phyloP scores from a whole-genome alignment of 2,888 invertebrate genomes.

The Xylota segnis region DNA sequence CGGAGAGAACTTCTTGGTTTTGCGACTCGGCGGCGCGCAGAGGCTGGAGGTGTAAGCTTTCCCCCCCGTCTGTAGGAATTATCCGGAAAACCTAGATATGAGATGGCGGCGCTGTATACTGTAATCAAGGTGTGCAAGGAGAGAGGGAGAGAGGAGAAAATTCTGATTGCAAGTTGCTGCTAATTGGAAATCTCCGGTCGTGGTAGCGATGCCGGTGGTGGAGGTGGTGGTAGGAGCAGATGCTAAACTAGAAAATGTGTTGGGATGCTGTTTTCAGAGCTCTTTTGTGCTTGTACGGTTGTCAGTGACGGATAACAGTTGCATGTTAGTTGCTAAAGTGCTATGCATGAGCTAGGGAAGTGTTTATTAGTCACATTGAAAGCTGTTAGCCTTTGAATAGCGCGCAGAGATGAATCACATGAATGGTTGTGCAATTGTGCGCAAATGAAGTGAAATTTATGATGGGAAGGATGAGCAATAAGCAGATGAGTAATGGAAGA shows the following conservation, averaged over 20 bases:
- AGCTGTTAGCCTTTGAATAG: constrained; percentile 12
- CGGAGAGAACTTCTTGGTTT: constrained; percentile 7
- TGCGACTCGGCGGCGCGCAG: background rate
- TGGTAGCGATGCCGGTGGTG: background rate
- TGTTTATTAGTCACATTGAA: constrained; percentile 39
- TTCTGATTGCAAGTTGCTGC: constrained; percentile 17
- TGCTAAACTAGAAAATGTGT: background rate
- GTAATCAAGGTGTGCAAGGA: constrained; percentile 6
- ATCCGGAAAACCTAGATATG: constrained; percentile 2
- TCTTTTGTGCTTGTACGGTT: constrained; percentile 19
- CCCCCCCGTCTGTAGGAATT: background rate
- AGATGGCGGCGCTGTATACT: background rate
- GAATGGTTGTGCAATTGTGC: constrained; percentile 7
- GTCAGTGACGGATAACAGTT: constrained; percentile 38
- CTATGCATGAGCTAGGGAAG: constrained; percentile 14
- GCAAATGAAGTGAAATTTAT: constrained; percentile 8
- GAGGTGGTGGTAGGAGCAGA: background rate
- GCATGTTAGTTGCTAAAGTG: constrained; percentile 9
- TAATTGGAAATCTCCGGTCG: constrained; percentile 30
- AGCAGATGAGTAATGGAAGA: background rate
- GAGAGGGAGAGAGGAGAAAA: background rate
- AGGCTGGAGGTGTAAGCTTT: background rate
- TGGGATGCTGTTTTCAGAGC: constrained; percentile 10
- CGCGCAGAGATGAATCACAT: constrained; percentile 34
- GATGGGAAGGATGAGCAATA: background rate